Percentiles rank a stretch among this genome's conserved stretches.
These are phyloP conservation scores for Tinea semifulvella DNA, from an alignment of 2,888 invertebrate species.

Conservation along the genomic window DNA sequence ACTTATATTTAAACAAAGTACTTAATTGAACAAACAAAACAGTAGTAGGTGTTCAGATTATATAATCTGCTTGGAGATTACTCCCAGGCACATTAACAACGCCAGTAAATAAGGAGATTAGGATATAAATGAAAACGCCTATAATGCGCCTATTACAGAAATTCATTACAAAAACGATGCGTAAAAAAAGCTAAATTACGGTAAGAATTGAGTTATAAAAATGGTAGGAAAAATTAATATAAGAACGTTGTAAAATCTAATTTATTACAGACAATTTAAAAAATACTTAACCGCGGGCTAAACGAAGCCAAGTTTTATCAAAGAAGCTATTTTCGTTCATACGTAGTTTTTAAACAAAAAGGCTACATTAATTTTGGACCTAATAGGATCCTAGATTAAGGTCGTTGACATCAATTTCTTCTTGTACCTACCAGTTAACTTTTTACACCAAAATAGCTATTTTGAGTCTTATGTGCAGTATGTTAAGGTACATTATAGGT, in stretches of 20 bases:
- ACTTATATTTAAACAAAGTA: too few species aligned
- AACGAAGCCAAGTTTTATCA: too few species aligned
- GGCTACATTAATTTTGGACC: slow-evolving; percentile 8
- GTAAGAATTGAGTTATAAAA: neutral
- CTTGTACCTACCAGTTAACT: neutral
- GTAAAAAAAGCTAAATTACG: neutral
- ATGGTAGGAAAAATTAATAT: neutral
- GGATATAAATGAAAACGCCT: too few species aligned
- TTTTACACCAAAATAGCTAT: neutral
- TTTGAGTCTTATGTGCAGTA: neutral
- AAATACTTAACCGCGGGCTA: neutral
- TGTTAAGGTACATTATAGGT: neutral
- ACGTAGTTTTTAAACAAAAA: neutral
- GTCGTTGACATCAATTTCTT: slow-evolving; percentile 11
- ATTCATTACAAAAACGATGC: too few species aligned
- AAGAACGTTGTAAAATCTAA: neutral
- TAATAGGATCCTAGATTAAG: slow-evolving; percentile 10
- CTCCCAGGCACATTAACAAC: too few species aligned
- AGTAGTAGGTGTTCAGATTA: too few species aligned
- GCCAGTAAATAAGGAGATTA: too few species aligned
- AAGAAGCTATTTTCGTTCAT: too few species aligned
- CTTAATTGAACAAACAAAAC: too few species aligned
- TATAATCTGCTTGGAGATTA: too few species aligned
- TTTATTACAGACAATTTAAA: neutral
- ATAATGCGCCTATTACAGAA: too few species aligned